Percentiles rank a stretch among this genome's conserved stretches.
Evolutionary conservation across 1,140 invertebrate species (phyloP).

Genomic region (Pseudomyrmex gracilis): DNA sequence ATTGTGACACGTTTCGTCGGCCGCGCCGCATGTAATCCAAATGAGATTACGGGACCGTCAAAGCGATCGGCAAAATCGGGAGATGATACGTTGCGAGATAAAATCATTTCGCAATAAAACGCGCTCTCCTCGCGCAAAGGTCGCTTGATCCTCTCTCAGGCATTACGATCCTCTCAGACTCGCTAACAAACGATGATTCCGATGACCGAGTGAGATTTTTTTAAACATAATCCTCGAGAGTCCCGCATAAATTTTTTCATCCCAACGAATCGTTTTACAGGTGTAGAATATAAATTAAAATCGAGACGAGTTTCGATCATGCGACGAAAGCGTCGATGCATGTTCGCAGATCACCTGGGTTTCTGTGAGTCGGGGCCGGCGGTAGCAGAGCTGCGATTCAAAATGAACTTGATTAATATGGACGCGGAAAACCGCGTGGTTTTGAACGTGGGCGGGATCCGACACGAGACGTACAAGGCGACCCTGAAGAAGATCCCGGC

Average conservation of each 20-base stretch:
- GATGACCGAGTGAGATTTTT: slow-evolving; percentile 19
- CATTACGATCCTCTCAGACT: not conserved
- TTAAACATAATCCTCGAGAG: too few species aligned
- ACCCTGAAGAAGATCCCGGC: slow-evolving; percentile 97
- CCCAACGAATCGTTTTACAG: not conserved
- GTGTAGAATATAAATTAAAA: slow-evolving; percentile 16
- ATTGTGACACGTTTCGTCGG: slow-evolving; percentile 19
- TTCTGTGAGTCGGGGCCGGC: slow-evolving; percentile 77
- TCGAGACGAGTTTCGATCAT: slow-evolving; percentile 17
- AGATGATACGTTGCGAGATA: slow-evolving; percentile 19
- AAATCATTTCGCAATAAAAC: slow-evolving; percentile 19
- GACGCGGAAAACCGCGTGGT: slow-evolving; percentile 93
- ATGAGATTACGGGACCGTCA: slow-evolving; percentile 25
- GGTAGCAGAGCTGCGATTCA: slow-evolving; percentile 83
- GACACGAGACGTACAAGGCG: slow-evolving; percentile 98
- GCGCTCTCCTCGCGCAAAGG: too few species aligned
- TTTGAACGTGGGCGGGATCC: slow-evolving; percentile 98
- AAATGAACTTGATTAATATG: slow-evolving; percentile 84
- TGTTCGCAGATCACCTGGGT: slow-evolving; percentile 78
- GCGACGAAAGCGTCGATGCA: not conserved
- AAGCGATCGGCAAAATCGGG: slow-evolving; percentile 22
- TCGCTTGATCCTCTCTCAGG: slow-evolving; percentile 13
- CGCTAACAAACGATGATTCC: not conserved
- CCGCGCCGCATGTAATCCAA: slow-evolving; percentile 3
- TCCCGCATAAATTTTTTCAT: too few species aligned